Percentiles rank a stretch among this genome's conserved stretches.
Evolutionary conservation across 2,113 vertebrate genomes (phyloP).

Genomic region (Scophthalmus maximus): DNA sequence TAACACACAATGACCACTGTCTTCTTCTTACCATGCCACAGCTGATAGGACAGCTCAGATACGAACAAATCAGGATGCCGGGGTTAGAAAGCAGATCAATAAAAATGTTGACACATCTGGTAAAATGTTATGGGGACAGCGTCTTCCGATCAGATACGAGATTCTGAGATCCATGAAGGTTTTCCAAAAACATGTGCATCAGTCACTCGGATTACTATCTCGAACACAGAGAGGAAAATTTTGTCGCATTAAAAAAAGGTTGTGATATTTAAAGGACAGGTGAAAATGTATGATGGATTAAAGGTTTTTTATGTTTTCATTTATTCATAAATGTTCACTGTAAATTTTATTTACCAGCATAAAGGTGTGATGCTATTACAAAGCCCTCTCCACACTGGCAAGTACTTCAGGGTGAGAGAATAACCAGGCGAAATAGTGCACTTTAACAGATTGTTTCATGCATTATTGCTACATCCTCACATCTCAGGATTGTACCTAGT

Average conservation of each 20-base stretch:
- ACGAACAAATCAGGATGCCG: slow-evolving; percentile 34
- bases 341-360: too few relatives aligned
- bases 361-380: too few relatives aligned
- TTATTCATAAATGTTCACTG: too few relatives aligned
- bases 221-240: not conserved
- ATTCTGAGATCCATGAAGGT: slow-evolving; percentile 20
- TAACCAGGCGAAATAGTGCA: too few relatives aligned
- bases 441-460: too few relatives aligned
- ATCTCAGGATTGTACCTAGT: too few relatives aligned
- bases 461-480: too few relatives aligned
- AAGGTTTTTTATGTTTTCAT: not conserved
- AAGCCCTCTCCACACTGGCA: too few relatives aligned
- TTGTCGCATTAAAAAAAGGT: not conserved
- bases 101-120: slow-evolving; percentile 9
- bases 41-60: slow-evolving; percentile 32
- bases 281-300: not conserved
- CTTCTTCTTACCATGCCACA: slow-evolving; percentile 15
- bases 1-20: not conserved
- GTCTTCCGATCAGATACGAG: slow-evolving; percentile 35
- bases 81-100: slow-evolving; percentile 13
- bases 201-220: not conserved
- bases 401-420: too few relatives aligned
- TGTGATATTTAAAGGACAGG: not conserved
- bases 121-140: slow-evolving; percentile 13
- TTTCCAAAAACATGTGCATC: not conserved